Percentiles rank a stretch among this genome's conserved stretches.
Evolutionary conservation across 2,888 invertebrate genomes (phyloP).

Genomic region (Hydroisotoma schaefferi): DNA sequence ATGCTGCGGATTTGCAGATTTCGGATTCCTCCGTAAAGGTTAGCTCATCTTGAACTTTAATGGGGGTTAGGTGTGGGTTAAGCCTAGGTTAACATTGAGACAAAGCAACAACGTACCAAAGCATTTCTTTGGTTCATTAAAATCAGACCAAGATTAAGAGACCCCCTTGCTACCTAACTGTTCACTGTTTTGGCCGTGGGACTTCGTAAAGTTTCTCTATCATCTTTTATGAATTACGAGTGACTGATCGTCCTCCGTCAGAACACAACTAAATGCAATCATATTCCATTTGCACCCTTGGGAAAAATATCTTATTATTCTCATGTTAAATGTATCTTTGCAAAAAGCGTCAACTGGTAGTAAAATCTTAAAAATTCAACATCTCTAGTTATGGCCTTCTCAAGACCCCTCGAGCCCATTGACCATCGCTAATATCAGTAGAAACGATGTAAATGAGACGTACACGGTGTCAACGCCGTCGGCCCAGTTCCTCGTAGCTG

Average conservation of each 20-base stretch:
- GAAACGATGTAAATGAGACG: constrained; percentile 12
- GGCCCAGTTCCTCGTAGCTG: constrained; percentile 8
- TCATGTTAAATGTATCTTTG: too few species aligned
- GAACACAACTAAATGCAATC: neutral
- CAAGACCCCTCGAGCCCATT: neutral
- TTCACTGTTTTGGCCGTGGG: too few species aligned
- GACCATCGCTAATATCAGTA: neutral
- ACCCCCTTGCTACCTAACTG: too few species aligned
- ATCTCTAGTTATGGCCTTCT: neutral
- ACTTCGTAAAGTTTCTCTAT: neutral
- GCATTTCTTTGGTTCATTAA: too few species aligned
- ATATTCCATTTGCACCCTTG: too few species aligned
- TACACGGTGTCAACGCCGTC: constrained; percentile 20
- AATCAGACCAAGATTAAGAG: too few species aligned
- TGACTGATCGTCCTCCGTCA: neutral
- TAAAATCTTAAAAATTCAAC: neutral
- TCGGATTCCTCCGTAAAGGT: neutral
- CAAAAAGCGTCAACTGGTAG: too few species aligned
- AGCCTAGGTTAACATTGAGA: too few species aligned
- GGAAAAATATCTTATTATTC: too few species aligned
- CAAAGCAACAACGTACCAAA: too few species aligned
- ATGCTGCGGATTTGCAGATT: constrained; percentile 21
- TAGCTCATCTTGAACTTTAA: neutral
- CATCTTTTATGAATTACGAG: neutral
- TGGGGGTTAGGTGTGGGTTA: too few species aligned